Percentiles rank a stretch among this genome's conserved stretches.
phyloP scores from a whole-genome alignment of 2,888 invertebrate species.

The Elegia similella region DNA sequence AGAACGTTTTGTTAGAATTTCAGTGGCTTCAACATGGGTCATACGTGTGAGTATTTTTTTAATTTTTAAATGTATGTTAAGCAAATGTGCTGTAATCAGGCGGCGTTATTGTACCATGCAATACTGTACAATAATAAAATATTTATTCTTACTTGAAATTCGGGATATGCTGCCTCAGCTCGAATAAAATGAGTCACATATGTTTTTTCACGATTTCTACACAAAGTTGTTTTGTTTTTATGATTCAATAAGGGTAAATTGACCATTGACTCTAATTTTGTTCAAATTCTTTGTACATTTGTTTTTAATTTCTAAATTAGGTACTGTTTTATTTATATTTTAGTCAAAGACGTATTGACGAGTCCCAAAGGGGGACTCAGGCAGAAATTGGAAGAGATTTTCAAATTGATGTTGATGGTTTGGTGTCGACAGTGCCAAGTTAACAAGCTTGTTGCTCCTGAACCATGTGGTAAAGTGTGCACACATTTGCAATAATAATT shows the following conservation, averaged over 20 bases:
- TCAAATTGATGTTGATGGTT: slow-evolving; percentile 90
- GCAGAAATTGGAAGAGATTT: slow-evolving; percentile 87
- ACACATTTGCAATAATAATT: slow-evolving; percentile 8
- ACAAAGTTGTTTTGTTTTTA: too few relatives aligned
- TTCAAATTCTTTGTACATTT: slow-evolving; percentile 9
- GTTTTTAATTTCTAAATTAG: slow-evolving; percentile 11
- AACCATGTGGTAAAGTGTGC: slow-evolving; percentile 75
- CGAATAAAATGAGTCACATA: too few relatives aligned
- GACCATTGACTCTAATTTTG: background rate
- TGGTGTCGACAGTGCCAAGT: slow-evolving; percentile 91
- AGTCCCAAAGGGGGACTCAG: slow-evolving; percentile 63
- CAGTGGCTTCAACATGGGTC: slow-evolving; percentile 50
- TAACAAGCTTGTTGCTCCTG: slow-evolving; percentile 83
- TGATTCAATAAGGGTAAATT: too few relatives aligned
- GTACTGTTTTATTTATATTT: slow-evolving; percentile 40
- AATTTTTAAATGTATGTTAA: slow-evolving; percentile 10
- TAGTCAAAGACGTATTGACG: slow-evolving; percentile 64
- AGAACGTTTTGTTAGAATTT: slow-evolving; percentile 28
- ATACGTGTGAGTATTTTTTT: slow-evolving; percentile 56
- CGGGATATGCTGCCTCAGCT: too few relatives aligned
- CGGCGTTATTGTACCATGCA: too few relatives aligned
- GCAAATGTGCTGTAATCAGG: too few relatives aligned
- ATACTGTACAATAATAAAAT: too few relatives aligned
- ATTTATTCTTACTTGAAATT: too few relatives aligned
- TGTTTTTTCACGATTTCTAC: too few relatives aligned